Base-by-base conservation (phyloP, 2,797 vertebrate species). In the Siniperca scherzeri region DNA sequence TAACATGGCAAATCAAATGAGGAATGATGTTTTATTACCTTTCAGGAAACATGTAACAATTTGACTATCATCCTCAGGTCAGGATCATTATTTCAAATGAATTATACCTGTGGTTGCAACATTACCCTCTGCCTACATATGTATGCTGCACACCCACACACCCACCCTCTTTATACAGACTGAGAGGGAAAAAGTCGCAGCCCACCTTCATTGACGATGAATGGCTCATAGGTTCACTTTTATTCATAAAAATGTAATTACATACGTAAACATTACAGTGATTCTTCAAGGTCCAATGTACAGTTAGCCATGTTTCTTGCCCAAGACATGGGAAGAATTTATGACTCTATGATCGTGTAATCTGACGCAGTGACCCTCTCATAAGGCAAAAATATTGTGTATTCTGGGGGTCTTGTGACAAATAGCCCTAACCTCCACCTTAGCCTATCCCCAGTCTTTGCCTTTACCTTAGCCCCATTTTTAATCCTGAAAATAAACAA, bases 211-310 rank as follows among this genome's bases (percentile, higher is more conserved):
- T 44, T 77, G 57, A 65, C 40, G 17, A 77, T 77, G 3, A 25
- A 25, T 74, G 7, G 44, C 6, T 16, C 52, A 0, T 5, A 0
- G 14, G 27, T 74, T 74, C 36, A 12, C 30, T 59, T 0, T 67
- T 53, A 72, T 61, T 74, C 38, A 50, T 75, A 66, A 38, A 81
- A 77, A 77, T 5, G 1, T 65, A 65, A 69, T 68, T 70, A 61
- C 50, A 65, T 25, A 60, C 6, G 8, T 0, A 81, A 55, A 70
- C 61, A 70, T 68, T n/a, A 3, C 27, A 60, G 0, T 25, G 25
- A 44, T 40, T 70, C 16, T 25, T 52, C 48, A 57, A 62, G 61
- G 25, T 71, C 61, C 40, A 70, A 5, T 62, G 33, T 50, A 21
- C n/a, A 42, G n/a, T 38, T 40, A 3, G 13, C 2, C 16, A 11